Conservation (phyloP, 2,113 vertebrate genomes). For the Mugil cephalus region DNA sequence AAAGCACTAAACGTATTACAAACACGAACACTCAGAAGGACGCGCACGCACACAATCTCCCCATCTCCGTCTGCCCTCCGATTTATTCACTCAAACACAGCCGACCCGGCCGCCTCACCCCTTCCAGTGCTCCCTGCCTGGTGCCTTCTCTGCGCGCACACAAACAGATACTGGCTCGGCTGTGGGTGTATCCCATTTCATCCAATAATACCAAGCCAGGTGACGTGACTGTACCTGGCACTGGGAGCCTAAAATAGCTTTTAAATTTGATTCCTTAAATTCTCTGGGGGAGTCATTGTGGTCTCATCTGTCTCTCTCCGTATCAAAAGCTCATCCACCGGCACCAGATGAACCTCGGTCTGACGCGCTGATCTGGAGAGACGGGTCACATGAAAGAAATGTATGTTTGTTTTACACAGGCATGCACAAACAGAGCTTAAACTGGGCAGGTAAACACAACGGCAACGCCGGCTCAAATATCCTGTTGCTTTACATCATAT, state of each 20-base stretch:
- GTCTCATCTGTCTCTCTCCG: conserved; percentile 68
- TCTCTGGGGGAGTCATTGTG: conserved; percentile 53
- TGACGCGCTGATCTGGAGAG: conserved; percentile 14
- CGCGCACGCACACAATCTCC: conserved; percentile 29
- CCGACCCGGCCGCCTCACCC: background rate
- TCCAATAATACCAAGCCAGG: conserved; percentile 59
- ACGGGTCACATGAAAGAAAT: conserved; percentile 3
- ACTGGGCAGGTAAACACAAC: background rate
- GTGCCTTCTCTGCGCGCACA: conserved; percentile 1
- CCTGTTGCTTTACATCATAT: background rate
- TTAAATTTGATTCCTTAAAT: conserved; percentile 72
- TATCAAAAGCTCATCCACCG: conserved; percentile 46
- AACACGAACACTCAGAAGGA: conserved; percentile 40
- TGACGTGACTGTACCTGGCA: conserved; percentile 71
- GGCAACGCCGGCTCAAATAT: background rate
- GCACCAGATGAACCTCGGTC: conserved; percentile 43
- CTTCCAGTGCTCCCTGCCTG: background rate
- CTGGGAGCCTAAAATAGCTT: conserved; percentile 67
- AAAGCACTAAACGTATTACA: conserved; percentile 60
- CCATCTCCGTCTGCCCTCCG: conserved; percentile 25
- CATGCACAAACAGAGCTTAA: conserved; percentile 4
- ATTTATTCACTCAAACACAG: conserved; percentile 53
- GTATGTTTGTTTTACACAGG: background rate
- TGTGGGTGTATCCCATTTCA: conserved; percentile 60
- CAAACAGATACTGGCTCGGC: conserved; percentile 20